phyloP scores from a whole-genome alignment of 2,113 vertebrate species.

The Neotragus pygmaeus region DNA sequence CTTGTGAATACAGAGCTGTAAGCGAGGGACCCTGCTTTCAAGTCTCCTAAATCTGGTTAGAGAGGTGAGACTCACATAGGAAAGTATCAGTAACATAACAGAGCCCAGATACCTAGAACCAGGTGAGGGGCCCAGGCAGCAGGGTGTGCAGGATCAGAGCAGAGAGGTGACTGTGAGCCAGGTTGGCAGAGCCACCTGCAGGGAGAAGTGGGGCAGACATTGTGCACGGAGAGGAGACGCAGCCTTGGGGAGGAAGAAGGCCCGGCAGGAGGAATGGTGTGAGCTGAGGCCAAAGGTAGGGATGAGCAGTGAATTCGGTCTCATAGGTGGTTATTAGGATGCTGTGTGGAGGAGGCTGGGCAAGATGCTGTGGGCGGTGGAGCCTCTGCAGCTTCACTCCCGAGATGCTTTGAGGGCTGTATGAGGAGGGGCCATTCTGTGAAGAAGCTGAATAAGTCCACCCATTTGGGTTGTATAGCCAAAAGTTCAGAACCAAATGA shows the following conservation, averaged over 20 bases:
- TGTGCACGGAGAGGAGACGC: not conserved
- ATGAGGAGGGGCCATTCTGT: not conserved
- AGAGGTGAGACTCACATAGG: not conserved
- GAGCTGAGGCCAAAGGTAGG: not conserved
- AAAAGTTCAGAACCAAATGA: not conserved
- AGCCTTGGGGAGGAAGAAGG: not conserved
- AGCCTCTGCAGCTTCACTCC: not conserved
- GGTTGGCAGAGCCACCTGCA: not conserved
- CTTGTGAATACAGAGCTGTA: not conserved
- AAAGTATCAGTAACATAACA: not conserved
- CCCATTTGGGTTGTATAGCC: not conserved
- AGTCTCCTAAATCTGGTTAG: not conserved
- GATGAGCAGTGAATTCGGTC: not conserved
- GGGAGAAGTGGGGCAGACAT: not conserved
- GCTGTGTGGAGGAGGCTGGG: not conserved
- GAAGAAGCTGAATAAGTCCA: not conserved
- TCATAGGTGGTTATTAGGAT: accelerated
- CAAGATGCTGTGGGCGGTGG: not conserved
- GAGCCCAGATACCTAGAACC: not conserved
- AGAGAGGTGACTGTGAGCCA: no score
- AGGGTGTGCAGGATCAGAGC: no score
- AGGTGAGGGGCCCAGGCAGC: not conserved
- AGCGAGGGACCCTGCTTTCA: not conserved
- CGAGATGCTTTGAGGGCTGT: not conserved
- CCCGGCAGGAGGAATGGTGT: not conserved